Percentiles rank a stretch among this genome's conserved stretches.
These are phyloP conservation scores for Patagioenas fasciata DNA, from an alignment of 2,113 vertebrate genomes.

Conservation along the genomic window DNA sequence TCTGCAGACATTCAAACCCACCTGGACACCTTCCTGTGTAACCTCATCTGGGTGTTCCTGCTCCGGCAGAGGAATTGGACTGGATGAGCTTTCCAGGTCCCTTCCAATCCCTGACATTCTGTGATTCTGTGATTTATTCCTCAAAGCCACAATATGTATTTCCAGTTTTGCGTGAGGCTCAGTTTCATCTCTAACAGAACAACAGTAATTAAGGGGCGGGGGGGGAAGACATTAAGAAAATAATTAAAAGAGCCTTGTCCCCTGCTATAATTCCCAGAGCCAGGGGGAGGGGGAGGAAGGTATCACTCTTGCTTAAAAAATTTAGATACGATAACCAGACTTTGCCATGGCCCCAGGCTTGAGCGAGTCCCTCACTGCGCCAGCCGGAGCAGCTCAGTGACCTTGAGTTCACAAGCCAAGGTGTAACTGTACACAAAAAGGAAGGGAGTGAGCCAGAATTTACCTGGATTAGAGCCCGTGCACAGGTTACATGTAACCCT, in stretches of 20 bases:
- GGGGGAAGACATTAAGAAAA: not conserved
- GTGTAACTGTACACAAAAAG: not conserved
- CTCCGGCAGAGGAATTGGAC: too few relatives aligned
- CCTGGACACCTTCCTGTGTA: too few relatives aligned
- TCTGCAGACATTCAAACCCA: too few relatives aligned
- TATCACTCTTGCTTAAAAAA: not conserved
- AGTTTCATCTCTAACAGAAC: not conserved
- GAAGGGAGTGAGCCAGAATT: not conserved
- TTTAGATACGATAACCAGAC: not conserved
- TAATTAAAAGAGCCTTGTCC: not conserved
- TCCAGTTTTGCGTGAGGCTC: not conserved
- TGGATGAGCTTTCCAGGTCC: too few relatives aligned
- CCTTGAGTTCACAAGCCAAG: accelerated
- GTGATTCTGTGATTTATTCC: too few relatives aligned
- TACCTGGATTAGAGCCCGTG: not conserved
- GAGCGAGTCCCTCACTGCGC: accelerated
- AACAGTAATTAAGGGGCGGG: not conserved
- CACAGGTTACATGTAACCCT: not conserved
- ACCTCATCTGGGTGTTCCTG: too few relatives aligned
- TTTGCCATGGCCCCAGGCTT: not conserved
- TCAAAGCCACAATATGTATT: not conserved
- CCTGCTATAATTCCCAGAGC: not conserved
- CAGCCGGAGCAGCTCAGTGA: not conserved
- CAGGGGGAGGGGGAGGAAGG: not conserved
- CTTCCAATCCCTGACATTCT: too few relatives aligned